A percentile compares a stretch with the other conserved stretches of the same genome.
phyloP scores from a whole-genome alignment of 2,888 invertebrate species.

The Pyrrhosoma nymphula region DNA sequence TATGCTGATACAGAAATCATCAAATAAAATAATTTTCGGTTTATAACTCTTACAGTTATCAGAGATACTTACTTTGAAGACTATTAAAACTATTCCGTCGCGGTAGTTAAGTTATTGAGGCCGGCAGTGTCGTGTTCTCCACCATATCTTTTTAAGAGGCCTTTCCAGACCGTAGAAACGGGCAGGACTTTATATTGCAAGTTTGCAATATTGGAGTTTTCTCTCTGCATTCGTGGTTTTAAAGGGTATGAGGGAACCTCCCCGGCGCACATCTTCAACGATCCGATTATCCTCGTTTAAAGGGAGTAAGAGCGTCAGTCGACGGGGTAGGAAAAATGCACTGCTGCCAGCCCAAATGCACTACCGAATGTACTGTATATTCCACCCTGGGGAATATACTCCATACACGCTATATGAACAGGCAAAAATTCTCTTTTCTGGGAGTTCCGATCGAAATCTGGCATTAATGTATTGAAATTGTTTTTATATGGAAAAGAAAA shows the following conservation, averaged over 20 bases:
- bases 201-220: neutral
- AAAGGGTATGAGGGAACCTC: neutral
- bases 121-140: neutral
- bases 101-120: no score
- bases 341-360: neutral
- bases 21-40: no score
- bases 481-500: no score
- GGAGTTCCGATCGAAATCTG: no score
- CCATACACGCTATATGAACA: neutral
- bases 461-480: no score
- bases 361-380: no score
- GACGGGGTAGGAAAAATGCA: neutral
- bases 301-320: neutral
- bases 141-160: neutral
- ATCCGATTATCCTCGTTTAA: constrained; percentile 5
- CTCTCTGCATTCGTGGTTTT: neutral
- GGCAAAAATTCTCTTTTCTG: no score
- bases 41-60: no score
- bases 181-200: neutral
- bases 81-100: no score
- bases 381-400: neutral
- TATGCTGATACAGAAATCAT: no score
- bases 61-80: no score
- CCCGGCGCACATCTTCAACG: neutral
- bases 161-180: neutral